Evolutionary conservation across 2,113 vertebrate species (phyloP), one percentile per base, ranked within the genome.

Genomic region (Kryptolebias marmoratus): DNA sequence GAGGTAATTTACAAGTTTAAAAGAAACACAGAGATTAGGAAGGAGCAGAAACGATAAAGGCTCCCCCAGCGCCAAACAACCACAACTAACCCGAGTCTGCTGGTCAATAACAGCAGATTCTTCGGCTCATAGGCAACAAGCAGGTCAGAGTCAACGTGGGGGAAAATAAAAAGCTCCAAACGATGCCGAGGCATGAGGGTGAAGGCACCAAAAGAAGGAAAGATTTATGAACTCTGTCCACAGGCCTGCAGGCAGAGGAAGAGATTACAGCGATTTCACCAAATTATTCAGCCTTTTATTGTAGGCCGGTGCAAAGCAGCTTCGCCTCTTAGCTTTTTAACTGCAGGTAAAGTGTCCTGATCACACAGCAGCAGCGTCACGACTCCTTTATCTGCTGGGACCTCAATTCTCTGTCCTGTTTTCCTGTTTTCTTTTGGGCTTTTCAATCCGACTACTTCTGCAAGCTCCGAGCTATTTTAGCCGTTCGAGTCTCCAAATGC

Each of bases 171-270:
- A 60, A 28, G 54, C 53, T 64, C 52, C 12, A 31, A 53, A 53
- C 10, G 32, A 15, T 44, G 50, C 11, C 3, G n/a, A 8, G 32
- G 0, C 52, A 32, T 44, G 45, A 45, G 53, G 66, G 30, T 52
- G 32, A 67, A 44, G 57, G 61, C 31, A 54, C 18, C 5, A 59
- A 36, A 60, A 69, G 50, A 59, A 64, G 64, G 22, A 39, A 69
- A 77, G 72, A 83, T 77, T 79, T 69, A 81, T 60, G 47, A 73
- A 67, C 56, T 68, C 68, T 59, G 62, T 71, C 69, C 65, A 39
- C 56, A 55, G 39, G 39, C 1, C 1, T 49, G 28, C 73, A 80
- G 45, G 64, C 42, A 68, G 36, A 4, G 42, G 39, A 59, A 15
- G 4, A 30, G 31, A 13, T 57, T 45, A 45, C 5, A 42, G 39